Conservation (phyloP, 2,113 vertebrate genomes). For the Xyrauchen texanus region DNA sequence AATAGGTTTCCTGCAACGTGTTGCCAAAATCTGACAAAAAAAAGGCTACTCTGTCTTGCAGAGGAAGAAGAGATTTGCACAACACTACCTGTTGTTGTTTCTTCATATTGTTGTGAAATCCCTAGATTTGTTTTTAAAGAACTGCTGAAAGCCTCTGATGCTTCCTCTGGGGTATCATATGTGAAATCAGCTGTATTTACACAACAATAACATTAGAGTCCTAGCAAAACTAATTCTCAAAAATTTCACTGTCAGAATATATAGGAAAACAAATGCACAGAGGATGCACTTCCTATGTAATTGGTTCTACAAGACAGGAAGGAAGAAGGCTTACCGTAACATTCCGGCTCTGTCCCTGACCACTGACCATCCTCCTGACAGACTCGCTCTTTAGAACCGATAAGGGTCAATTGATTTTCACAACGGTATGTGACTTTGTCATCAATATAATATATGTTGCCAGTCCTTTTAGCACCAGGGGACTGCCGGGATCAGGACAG, state of each 20-base stretch:
- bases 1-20: not conserved
- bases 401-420: slow-evolving; percentile 56
- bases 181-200: slow-evolving; percentile 65
- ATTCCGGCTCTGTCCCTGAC: slow-evolving; percentile 70
- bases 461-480: slow-evolving; percentile 65
- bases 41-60: not conserved
- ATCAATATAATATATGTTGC: slow-evolving; percentile 63
- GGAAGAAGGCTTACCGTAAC: slow-evolving; percentile 65
- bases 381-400: slow-evolving; percentile 66
- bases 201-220: slow-evolving; percentile 24
- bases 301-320: slow-evolving; percentile 34
- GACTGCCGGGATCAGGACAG: slow-evolving; percentile 73
- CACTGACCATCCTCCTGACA: slow-evolving; percentile 69
- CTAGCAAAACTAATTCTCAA: not conserved
- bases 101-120: slow-evolving; percentile 35
- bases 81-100: slow-evolving; percentile 11
- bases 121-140: slow-evolving; percentile 63
- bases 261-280: no score
- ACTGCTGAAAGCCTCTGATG: slow-evolving; percentile 65
- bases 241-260: no score
- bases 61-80: not conserved
- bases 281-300: no score
- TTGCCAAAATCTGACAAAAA: not conserved
- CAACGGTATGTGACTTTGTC: slow-evolving; percentile 71
- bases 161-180: slow-evolving; percentile 70